phyloP scores from a whole-genome alignment of 2,888 invertebrate species.

The Platycheirus rosarum region DNA sequence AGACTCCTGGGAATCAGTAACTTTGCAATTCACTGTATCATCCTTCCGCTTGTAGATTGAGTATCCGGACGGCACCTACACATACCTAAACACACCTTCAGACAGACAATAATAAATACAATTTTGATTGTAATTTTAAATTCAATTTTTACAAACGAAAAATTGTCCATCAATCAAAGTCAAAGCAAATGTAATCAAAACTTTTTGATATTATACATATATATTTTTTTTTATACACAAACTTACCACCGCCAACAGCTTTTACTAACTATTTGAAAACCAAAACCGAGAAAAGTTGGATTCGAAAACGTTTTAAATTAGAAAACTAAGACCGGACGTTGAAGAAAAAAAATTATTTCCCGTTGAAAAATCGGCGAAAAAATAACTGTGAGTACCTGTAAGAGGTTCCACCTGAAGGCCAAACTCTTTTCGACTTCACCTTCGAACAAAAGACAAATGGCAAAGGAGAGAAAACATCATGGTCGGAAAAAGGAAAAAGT shows the following conservation, averaged over 20 bases:
- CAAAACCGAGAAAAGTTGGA: neutral
- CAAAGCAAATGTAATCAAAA: too few species aligned
- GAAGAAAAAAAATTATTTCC: neutral
- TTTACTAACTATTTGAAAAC: neutral
- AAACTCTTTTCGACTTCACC: slow-evolving; percentile 10
- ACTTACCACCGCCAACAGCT: neutral
- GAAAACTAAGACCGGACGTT: neutral
- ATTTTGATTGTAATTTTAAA: too few species aligned
- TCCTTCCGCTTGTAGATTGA: too few species aligned
- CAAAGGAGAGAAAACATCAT: neutral
- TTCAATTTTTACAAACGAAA: too few species aligned
- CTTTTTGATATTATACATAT: too few species aligned
- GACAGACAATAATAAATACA: too few species aligned
- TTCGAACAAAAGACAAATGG: slow-evolving; percentile 1
- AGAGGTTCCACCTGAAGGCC: neutral
- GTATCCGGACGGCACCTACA: too few species aligned
- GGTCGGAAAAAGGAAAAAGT: neutral
- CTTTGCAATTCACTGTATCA: too few species aligned
- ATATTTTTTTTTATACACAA: too few species aligned
- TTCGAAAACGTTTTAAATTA: neutral
- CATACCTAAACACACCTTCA: too few species aligned
- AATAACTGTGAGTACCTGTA: neutral
- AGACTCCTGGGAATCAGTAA: too few species aligned
- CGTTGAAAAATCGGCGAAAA: neutral
- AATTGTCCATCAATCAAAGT: too few species aligned